These are phyloP conservation scores for Manis crassicaudata DNA, from an alignment of 2,797 vertebrate species.

Conservation along the genomic window DNA sequence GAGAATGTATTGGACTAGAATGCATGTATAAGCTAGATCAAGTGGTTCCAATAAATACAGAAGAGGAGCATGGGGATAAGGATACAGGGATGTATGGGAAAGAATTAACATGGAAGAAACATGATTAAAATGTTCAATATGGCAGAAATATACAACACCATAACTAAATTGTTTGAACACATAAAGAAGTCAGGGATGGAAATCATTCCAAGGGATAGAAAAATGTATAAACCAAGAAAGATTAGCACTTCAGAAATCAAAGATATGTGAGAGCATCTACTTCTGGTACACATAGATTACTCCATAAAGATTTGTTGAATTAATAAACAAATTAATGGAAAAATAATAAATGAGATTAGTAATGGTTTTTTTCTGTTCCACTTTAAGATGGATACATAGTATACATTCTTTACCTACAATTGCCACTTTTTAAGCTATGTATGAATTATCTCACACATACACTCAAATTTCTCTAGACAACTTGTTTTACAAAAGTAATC, in stretches of 20 bases:
- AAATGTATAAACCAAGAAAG: neutral
- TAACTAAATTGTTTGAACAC: neutral
- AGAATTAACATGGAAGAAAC: neutral
- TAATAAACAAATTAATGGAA: neutral
- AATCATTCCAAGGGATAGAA: neutral
- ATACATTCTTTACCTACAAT: neutral
- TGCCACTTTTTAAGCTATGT: neutral
- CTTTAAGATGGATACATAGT: neutral
- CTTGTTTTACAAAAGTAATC: constrained; percentile 23
- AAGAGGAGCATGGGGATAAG: neutral
- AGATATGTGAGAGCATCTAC: neutral
- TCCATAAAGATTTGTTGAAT: neutral
- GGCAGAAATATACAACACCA: neutral
- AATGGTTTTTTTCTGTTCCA: neutral
- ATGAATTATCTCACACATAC: neutral
- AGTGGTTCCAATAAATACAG: neutral
- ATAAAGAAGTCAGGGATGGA: neutral
- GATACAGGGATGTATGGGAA: neutral
- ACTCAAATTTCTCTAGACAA: neutral
- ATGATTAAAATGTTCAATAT: neutral
- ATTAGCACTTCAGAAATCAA: neutral
- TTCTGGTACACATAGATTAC: neutral
- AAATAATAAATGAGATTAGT: neutral
- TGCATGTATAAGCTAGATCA: neutral
- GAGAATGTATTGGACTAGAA: neutral